phyloP scores from a whole-genome alignment of 1,140 invertebrate species.

The Drosophila navojoa region DNA sequence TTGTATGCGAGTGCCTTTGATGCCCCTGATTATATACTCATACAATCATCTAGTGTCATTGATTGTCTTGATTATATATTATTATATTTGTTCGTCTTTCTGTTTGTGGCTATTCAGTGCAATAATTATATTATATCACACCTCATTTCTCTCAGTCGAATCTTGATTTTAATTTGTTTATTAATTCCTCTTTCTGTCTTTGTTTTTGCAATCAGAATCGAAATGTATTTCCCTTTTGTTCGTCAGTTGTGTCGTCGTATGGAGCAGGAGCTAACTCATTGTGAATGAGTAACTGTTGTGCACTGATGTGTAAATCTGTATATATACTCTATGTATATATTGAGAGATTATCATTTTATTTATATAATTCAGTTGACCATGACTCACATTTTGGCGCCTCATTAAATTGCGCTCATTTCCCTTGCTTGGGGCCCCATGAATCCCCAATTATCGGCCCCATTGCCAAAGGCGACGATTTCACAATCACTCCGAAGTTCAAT shows the following conservation, averaged over 20 bases:
- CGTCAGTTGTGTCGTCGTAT: too few species aligned
- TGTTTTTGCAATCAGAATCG: slow-evolving; percentile 13
- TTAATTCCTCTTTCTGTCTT: slow-evolving; percentile 1
- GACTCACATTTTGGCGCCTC: slow-evolving; percentile 55
- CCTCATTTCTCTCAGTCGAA: slow-evolving; percentile 7
- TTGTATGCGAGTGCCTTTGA: too few species aligned
- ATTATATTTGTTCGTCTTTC: too few species aligned
- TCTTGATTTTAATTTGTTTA: slow-evolving; percentile 1
- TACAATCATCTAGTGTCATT: too few species aligned
- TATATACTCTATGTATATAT: not conserved
- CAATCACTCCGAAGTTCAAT: slow-evolving; percentile 22
- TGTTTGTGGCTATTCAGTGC: not conserved
- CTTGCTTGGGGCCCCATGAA: slow-evolving; percentile 10
- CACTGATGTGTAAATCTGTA: not conserved
- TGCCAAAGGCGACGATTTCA: slow-evolving; percentile 31
- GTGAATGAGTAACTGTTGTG: not conserved
- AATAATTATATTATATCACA: not conserved
- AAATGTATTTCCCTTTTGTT: not conserved
- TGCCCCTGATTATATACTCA: too few species aligned
- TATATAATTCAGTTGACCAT: slow-evolving; percentile 59
- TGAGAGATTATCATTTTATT: slow-evolving; percentile 24
- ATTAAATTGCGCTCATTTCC: slow-evolving; percentile 18
- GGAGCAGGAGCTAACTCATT: too few species aligned
- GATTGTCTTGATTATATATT: too few species aligned
- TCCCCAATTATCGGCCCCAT: slow-evolving; percentile 29